Conservation (phyloP, 2,888 invertebrate species). For the Agrypnus murinus region DNA sequence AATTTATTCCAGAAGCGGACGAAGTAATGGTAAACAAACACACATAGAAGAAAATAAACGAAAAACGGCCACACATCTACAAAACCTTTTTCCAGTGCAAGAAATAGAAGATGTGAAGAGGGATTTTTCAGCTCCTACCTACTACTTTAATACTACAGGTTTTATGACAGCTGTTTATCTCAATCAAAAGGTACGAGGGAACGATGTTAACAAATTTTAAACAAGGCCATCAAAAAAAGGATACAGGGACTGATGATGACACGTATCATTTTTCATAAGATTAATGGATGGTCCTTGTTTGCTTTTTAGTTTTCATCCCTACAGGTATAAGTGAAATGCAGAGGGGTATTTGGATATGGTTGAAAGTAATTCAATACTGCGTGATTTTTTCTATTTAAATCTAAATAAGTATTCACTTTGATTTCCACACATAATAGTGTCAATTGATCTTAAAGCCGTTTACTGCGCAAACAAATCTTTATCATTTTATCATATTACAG, state of each 20-base stretch:
- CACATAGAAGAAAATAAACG: not conserved
- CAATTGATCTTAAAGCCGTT: too few species aligned
- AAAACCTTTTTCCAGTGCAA: conserved; percentile 1
- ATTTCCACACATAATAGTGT: too few species aligned
- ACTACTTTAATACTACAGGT: conserved; percentile 2
- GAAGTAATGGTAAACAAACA: too few species aligned
- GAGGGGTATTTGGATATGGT: too few species aligned
- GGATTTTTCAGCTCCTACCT: conserved; percentile 10
- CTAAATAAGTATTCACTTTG: too few species aligned
- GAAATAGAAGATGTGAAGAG: not conserved
- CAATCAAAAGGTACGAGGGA: conserved; percentile 20
- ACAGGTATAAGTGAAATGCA: too few species aligned
- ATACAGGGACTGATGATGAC: conserved; percentile 10
- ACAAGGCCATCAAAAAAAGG: conserved; percentile 23
- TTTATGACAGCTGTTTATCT: conserved; percentile 25
- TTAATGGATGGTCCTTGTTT: conserved; percentile 7
- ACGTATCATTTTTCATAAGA: conserved; percentile 14
- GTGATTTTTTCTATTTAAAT: too few species aligned
- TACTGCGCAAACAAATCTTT: too few species aligned
- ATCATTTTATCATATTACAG: too few species aligned
- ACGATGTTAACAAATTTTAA: conserved; percentile 25
- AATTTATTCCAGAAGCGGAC: too few species aligned
- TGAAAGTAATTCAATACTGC: too few species aligned
- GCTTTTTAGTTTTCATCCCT: not conserved
- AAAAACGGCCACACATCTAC: not conserved